Conservation (phyloP, 1,140 invertebrate genomes). For the Eupeodes corollae region DNA sequence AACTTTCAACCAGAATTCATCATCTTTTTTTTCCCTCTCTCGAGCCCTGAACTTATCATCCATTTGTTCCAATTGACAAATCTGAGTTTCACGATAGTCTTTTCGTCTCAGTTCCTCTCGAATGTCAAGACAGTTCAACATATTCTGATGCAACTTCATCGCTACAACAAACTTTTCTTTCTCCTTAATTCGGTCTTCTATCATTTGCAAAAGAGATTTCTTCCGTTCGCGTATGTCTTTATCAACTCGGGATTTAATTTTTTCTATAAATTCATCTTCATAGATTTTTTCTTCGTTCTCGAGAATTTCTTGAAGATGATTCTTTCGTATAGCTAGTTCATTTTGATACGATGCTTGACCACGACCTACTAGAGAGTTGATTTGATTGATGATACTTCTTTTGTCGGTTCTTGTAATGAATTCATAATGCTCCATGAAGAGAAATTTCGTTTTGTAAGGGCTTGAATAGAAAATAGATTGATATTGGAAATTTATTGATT, state of each 20-base stretch:
- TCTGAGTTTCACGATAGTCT: slow-evolving; percentile 15
- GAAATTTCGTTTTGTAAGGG: slow-evolving; percentile 16
- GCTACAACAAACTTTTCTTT: slow-evolving; percentile 17
- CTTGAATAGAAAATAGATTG: no score
- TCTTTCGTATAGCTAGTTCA: slow-evolving; percentile 17
- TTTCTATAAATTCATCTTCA: slow-evolving; percentile 25
- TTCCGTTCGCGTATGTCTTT: slow-evolving; percentile 23
- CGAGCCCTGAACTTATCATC: slow-evolving; percentile 18
- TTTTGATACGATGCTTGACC: slow-evolving; percentile 14
- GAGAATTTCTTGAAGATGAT: slow-evolving; percentile 14
- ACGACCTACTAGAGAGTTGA: slow-evolving; percentile 20
- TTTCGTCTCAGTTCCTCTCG: slow-evolving; percentile 21
- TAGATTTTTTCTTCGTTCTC: slow-evolving; percentile 24
- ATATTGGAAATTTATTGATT: no score
- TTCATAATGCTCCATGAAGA: slow-evolving; percentile 18
- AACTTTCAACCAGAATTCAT: slow-evolving; percentile 20
- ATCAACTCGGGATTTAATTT: slow-evolving; percentile 23
- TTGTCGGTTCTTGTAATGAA: slow-evolving; percentile 25
- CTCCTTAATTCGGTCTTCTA: slow-evolving; percentile 12
- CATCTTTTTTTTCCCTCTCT: slow-evolving; percentile 15
- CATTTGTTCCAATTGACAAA: slow-evolving; percentile 26
- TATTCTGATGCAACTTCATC: slow-evolving; percentile 22
- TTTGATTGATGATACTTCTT: slow-evolving; percentile 23
- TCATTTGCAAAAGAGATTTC: slow-evolving; percentile 18
- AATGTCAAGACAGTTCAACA: slow-evolving; percentile 27